These are phyloP conservation scores for Nephrotoma appendiculata DNA, from an alignment of 2,888 invertebrate species.

Conservation along the genomic window DNA sequence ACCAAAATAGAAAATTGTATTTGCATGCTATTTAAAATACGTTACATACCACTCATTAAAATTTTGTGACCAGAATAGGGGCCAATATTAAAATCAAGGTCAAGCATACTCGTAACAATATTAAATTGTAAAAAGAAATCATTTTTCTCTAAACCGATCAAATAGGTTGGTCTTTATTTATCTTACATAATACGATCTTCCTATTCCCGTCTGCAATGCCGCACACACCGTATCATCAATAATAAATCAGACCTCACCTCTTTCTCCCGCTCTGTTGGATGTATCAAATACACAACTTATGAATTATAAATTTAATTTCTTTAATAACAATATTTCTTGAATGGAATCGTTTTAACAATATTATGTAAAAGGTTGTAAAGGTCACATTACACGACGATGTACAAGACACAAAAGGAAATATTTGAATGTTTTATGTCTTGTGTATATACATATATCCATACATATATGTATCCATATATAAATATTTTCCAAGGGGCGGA, in stretches of 20 bases:
- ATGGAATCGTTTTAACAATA: background rate
- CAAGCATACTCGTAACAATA: too few relatives aligned
- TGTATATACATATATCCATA: background rate
- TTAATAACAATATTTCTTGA: background rate
- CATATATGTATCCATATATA: background rate
- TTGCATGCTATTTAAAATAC: too few relatives aligned
- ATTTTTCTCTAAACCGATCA: too few relatives aligned
- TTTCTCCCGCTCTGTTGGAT: background rate
- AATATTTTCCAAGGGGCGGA: background rate
- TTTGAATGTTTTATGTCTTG: background rate
- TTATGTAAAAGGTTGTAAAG: background rate
- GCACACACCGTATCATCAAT: background rate
- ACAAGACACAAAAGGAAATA: background rate
- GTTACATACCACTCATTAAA: too few relatives aligned
- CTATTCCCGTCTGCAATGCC: background rate
- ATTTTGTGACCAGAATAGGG: too few relatives aligned
- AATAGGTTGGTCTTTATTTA: too few relatives aligned
- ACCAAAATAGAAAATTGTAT: too few relatives aligned
- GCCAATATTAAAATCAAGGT: too few relatives aligned
- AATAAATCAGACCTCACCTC: background rate
- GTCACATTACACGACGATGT: background rate
- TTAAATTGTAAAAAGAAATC: too few relatives aligned
- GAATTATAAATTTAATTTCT: background rate
- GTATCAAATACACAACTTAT: background rate
- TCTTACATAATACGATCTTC: background rate